Evolutionary conservation across 2,888 invertebrate species (phyloP).

Genomic region (Podotricha telesiphe): DNA sequence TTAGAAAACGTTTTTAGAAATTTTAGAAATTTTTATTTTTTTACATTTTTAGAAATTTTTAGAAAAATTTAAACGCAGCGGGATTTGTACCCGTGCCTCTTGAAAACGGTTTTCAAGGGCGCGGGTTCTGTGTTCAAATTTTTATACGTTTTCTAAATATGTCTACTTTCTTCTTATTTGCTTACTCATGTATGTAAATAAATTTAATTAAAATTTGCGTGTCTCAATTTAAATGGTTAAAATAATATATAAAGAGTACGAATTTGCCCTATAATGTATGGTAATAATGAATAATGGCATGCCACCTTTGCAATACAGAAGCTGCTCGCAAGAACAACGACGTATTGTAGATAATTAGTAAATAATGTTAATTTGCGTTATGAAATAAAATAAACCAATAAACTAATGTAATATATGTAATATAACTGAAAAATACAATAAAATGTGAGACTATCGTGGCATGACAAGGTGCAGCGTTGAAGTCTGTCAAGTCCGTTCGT

Average conservation of each 20-base stretch:
- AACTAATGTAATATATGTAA: neutral
- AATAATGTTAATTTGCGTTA: neutral
- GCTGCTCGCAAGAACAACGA: neutral
- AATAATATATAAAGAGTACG: neutral
- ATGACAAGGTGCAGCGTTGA: no score
- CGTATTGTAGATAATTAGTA: neutral
- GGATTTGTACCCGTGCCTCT: no score
- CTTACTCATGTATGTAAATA: neutral
- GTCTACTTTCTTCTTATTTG: neutral
- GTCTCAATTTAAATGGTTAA: neutral
- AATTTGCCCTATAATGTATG: neutral
- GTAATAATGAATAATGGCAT: constrained; percentile 1
- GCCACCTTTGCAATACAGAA: neutral
- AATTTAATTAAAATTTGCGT: constrained; percentile 3
- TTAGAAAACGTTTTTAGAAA: no score
- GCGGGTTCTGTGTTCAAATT: no score
- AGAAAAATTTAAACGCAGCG: no score
- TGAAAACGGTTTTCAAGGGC: no score
- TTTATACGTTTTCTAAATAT: no score
- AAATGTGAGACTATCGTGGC: no score
- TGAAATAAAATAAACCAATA: neutral
- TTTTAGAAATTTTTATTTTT: no score
- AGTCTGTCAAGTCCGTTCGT: no score
- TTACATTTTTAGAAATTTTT: no score
- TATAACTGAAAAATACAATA: no score